A percentile compares a stretch with the other conserved stretches of the same genome.
Evolutionary conservation across 2,113 vertebrate genomes (phyloP).

Genomic region (Mustela nigripes): DNA sequence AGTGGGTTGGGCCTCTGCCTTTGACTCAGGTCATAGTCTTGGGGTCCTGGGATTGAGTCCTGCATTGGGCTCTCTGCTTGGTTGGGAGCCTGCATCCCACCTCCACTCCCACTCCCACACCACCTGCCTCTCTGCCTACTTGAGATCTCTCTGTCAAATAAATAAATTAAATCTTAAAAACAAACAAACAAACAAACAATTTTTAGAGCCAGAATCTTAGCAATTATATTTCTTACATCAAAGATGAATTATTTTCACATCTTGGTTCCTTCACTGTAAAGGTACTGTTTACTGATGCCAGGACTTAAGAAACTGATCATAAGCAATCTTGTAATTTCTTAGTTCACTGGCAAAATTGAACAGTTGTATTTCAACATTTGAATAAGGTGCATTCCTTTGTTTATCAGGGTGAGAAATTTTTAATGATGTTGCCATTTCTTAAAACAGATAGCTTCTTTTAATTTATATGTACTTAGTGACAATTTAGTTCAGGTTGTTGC

Average conservation of each 20-base stretch:
- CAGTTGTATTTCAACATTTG: neutral
- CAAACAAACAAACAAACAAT: neutral
- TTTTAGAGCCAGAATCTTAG: neutral
- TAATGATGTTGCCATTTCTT: neutral
- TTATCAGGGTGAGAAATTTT: neutral
- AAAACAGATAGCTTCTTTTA: neutral
- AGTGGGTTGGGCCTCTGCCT: too few relatives aligned
- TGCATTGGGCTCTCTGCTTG: too few relatives aligned
- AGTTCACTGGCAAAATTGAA: neutral
- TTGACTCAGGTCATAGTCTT: too few relatives aligned
- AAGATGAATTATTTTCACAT: neutral
- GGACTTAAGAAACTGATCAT: neutral
- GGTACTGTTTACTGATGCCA: neutral
- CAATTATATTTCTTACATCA: neutral
- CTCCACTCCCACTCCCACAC: too few relatives aligned
- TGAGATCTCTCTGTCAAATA: too few relatives aligned
- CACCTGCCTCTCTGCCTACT: too few relatives aligned
- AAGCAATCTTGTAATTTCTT: neutral
- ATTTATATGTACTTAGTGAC: neutral
- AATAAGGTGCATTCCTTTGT: neutral
- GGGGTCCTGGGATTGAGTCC: too few relatives aligned
- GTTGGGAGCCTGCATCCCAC: too few relatives aligned
- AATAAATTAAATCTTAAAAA: too few relatives aligned
- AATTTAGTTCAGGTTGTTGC: neutral
- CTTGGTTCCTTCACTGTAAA: neutral